Evolutionary conservation across 2,888 invertebrate species (phyloP), one percentile per base, ranked within the genome.

Genomic region (Stegophylla sp.): DNA sequence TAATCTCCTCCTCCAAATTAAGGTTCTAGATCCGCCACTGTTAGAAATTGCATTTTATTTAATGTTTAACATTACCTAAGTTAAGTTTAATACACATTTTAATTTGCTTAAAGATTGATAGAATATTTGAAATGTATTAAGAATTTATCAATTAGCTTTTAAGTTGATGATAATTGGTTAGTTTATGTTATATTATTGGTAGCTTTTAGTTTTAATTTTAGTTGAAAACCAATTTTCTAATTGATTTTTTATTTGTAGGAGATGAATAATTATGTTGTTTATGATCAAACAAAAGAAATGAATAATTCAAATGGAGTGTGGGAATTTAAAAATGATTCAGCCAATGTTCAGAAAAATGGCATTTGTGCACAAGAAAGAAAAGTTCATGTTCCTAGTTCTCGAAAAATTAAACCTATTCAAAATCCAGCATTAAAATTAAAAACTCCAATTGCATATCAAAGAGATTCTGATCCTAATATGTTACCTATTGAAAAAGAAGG

Each of bases 401-500:
- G 89, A 81, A 92, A 92, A 87, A 92, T 92, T 84, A 92, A 91
- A 86, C 92, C 92, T 56, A 90, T 92, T 67, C 91, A 91, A 86
- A 91, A 92, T 86, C 92, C 92, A 76, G 92, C 91, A 76, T 88
- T 93, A 83, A 91, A 92, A 85, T 87, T 92, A 83, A 92, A 93
- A 87, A 92, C 92, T 83, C 92, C 92, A 82, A 93, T 93, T 84
- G 92, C 93, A 72, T 93, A 92, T 87, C 91, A 92, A 86, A 91
- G 92, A 85, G 91, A 92, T 86, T 92, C 92, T 81, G 94, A 95
- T 88, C 90, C 94, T 82, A 92, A 93, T 83, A 93, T 94, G 85
- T 92, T 95, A 87, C 95, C 95, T 77, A 92, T 95, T 86, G 91
- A 92, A 87, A 94, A 93, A 87, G 94, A 95, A 87, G 94, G 93